Evolutionary conservation across 1,140 invertebrate genomes (phyloP), one percentile per base, ranked within the genome.

Genomic region (Odontomachus brunneus): DNA sequence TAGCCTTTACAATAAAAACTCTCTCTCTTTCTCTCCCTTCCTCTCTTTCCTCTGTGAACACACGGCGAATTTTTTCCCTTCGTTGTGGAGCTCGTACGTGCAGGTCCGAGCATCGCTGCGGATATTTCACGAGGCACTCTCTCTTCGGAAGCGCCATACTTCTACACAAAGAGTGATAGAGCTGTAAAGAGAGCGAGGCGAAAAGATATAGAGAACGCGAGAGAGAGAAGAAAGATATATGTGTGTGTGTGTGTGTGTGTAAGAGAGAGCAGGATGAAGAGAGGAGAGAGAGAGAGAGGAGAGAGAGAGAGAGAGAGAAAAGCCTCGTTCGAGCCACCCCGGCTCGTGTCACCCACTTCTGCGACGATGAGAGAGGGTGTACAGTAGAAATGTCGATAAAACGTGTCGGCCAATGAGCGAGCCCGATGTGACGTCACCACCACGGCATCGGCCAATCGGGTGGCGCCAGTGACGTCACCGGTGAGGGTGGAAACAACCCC

Each of bases 341-440:
- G 78, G 87, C 74, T 72, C 65, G 53, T 78, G 59, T 76, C 74
- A 60, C 59, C 71, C 59, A 51, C 66, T 81, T 76, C 85, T 51
- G 84, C 71, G 67, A 66, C 65, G 72, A 67, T 51, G 84, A 75
- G 74, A 84, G 71, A 66, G 66, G 82, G 78, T 87, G 82, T 76
- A 84, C 57, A 62, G 84, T 89, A 90, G 92, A 93, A 94, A 93
- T 94, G 93, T 94, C 93, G 92, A 94, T 94, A 94, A 93, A 93
- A 94, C 90, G 91, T 89, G 90, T 91, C 87, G 89, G 89, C 93
- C 93, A 94, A 93, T 93, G 92, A 92, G 91, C 84, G 88, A 88
- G 89, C 90, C 75, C 84, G 84, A 87, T 88, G 88, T 92, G 93
- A 93, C 92, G 92, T 94, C 92, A 93, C 89, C 78, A 89, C 85